Conservation (phyloP, 2,113 vertebrate genomes). For the Spheniscus mendiculus region DNA sequence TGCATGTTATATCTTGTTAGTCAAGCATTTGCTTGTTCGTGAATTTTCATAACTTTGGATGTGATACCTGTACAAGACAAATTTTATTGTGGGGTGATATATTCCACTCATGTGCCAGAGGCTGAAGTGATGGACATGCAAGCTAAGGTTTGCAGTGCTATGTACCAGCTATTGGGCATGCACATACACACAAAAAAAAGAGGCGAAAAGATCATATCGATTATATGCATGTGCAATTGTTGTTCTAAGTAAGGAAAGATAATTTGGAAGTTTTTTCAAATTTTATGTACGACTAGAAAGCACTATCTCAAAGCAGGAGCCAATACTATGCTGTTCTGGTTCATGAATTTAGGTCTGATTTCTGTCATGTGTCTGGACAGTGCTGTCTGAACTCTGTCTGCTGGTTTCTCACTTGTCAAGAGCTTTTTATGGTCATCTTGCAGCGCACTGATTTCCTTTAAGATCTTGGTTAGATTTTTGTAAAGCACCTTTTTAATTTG, state of each 20-base stretch:
- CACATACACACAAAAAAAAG: not conserved
- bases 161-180: not conserved
- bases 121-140: not conserved
- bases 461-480: not conserved
- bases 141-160: not conserved
- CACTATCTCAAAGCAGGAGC: not conserved
- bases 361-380: not conserved
- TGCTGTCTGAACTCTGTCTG: not conserved
- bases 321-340: not conserved
- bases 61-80: not conserved
- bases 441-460: not conserved
- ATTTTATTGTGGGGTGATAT: not conserved
- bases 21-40: not conserved
- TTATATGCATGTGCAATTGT: not conserved
- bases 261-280: not conserved
- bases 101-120: not conserved
- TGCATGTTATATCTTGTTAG: not conserved
- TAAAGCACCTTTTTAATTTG: not conserved
- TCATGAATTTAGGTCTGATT: not conserved
- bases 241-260: not conserved
- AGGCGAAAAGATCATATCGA: accelerated
- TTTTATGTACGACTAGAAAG: not conserved
- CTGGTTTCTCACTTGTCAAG: not conserved
- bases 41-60: not conserved
- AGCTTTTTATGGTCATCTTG: not conserved